Conservation (phyloP, 2,797 vertebrate species). For the Podarcis lilfordi region DNA sequence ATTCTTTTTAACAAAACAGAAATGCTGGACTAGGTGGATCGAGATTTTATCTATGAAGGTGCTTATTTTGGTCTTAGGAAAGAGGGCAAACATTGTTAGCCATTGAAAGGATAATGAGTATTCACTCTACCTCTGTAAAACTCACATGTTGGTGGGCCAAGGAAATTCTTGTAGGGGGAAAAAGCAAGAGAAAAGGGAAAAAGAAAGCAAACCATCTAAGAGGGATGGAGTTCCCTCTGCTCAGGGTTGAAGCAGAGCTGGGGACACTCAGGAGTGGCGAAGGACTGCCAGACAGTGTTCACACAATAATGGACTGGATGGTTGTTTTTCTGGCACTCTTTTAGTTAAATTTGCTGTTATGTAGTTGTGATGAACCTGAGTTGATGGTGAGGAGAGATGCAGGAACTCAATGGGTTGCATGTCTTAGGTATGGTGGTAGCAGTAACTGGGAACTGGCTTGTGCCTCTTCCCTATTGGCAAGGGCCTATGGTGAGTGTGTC, state of each 20-base stretch:
- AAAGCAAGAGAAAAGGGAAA: neutral
- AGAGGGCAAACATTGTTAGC: neutral
- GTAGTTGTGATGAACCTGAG: slow-evolving; percentile 4
- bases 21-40: neutral
- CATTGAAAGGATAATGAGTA: neutral
- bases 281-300: neutral
- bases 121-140: neutral
- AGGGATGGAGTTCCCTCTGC: neutral
- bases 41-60: neutral
- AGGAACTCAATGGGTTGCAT: accelerated
- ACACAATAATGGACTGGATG: neutral
- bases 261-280: neutral
- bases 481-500: neutral
- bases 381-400: accelerated
- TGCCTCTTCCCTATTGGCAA: neutral
- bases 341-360: slow-evolving; percentile 21
- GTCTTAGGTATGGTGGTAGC: accelerated
- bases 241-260: neutral
- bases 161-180: neutral
- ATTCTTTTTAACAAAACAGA: neutral
- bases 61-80: no score
- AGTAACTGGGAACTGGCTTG: accelerated
- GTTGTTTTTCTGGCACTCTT: neutral
- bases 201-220: neutral
- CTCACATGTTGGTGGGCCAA: neutral